Evolutionary conservation across 2,888 invertebrate genomes (phyloP).

Genomic region (Boloria selene): DNA sequence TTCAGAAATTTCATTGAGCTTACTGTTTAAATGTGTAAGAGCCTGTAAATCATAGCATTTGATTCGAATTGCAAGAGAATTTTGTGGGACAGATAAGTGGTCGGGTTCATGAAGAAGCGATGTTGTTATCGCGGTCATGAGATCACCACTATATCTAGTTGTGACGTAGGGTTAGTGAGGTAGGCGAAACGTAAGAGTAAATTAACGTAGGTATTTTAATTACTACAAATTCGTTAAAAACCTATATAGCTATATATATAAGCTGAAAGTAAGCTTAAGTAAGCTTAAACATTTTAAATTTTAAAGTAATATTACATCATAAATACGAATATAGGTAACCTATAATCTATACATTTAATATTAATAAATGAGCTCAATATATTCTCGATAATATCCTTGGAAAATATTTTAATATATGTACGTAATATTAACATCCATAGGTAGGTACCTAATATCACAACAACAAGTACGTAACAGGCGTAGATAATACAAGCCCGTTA

Average conservation of each 20-base stretch:
- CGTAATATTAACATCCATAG: neutral
- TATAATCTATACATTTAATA: too few species aligned
- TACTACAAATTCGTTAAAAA: neutral
- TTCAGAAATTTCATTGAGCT: too few species aligned
- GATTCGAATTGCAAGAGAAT: slow-evolving; percentile 24
- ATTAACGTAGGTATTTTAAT: slow-evolving; percentile 25
- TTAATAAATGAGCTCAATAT: too few species aligned
- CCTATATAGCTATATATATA: too few species aligned
- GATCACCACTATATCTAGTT: slow-evolving; percentile 77
- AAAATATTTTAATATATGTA: neutral
- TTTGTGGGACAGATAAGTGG: slow-evolving; percentile 37
- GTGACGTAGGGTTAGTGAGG: slow-evolving; percentile 59
- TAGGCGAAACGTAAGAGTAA: slow-evolving; percentile 41
- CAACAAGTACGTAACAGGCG: slow-evolving; percentile 45
- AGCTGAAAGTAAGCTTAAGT: too few species aligned
- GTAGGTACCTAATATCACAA: slow-evolving; percentile 8
- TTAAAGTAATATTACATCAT: too few species aligned
- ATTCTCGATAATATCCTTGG: slow-evolving; percentile 1
- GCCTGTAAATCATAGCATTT: slow-evolving; percentile 11
- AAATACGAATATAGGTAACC: too few species aligned
- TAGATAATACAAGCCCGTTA: slow-evolving; percentile 65
- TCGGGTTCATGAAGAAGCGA: slow-evolving; percentile 44
- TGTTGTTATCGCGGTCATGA: slow-evolving; percentile 63
- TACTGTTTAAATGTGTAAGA: neutral
- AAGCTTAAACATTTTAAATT: too few species aligned